Conservation (phyloP, 1,140 invertebrate species). For the Campodea augens region DNA sequence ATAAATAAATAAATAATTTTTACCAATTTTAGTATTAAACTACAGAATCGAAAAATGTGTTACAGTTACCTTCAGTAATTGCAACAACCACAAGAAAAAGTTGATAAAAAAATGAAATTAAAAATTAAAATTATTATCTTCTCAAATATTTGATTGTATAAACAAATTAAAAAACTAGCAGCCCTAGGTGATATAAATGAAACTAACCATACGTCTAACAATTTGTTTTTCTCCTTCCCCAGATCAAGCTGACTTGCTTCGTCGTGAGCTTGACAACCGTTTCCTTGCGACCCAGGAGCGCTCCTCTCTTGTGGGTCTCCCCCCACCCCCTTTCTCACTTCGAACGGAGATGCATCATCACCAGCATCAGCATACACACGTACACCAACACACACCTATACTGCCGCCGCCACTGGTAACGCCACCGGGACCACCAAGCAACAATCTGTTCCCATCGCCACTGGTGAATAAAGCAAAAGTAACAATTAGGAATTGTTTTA, state of each 20-base stretch:
- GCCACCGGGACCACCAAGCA: constrained; percentile 21
- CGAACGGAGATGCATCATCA: constrained; percentile 76
- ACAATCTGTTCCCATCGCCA: constrained; percentile 33
- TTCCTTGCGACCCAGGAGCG: constrained; percentile 62
- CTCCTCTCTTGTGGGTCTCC: constrained; percentile 30
- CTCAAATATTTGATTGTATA: constrained; percentile 1
- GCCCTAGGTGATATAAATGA: constrained; percentile 1
- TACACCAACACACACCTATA: constrained; percentile 62
- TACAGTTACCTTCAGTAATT: too few species aligned
- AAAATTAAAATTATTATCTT: too few species aligned
- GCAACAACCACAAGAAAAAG: too few species aligned
- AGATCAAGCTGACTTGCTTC: constrained; percentile 63
- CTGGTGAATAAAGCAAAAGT: constrained; percentile 26
- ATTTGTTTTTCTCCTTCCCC: constrained; percentile 18
- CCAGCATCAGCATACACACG: constrained; percentile 76
- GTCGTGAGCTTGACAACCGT: constrained; percentile 74
- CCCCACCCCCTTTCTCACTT: constrained; percentile 41
- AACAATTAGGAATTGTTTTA: too few species aligned
- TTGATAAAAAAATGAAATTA: too few species aligned
- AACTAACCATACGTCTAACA: constrained; percentile 25
- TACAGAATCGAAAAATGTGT: too few species aligned
- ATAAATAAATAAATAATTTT: too few species aligned
- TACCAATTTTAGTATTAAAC: too few species aligned
- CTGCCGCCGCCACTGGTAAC: constrained; percentile 32
- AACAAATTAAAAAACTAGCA: constrained; percentile 4